Percentiles rank a stretch among this genome's conserved stretches.
Evolutionary conservation across 2,113 vertebrate genomes (phyloP).

Genomic region (Callipepla californica): DNA sequence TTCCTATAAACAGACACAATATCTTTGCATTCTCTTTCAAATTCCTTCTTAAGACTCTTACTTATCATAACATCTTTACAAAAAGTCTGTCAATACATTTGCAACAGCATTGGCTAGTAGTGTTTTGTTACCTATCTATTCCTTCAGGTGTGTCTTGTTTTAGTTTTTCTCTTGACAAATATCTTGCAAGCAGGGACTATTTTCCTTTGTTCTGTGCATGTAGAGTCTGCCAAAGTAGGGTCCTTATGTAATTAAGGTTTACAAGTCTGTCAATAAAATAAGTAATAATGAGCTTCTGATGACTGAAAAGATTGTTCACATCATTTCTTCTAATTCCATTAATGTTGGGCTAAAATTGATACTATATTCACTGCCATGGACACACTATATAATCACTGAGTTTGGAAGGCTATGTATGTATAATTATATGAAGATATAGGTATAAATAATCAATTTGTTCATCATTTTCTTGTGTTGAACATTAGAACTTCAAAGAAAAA

Average conservation of each 20-base stretch:
- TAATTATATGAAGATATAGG: background rate
- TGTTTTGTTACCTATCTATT: background rate
- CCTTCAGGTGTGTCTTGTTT: background rate
- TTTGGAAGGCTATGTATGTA: background rate
- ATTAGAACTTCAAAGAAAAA: background rate
- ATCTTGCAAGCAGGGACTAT: accelerated
- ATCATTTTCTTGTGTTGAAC: background rate
- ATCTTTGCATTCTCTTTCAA: background rate
- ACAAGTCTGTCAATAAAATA: background rate
- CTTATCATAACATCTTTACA: background rate
- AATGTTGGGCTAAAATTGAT: background rate
- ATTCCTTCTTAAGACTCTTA: background rate
- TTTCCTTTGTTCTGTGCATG: background rate
- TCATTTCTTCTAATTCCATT: background rate
- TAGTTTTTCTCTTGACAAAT: background rate
- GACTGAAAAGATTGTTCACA: background rate
- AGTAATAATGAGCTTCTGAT: background rate
- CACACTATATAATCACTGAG: background rate
- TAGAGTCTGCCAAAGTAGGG: background rate
- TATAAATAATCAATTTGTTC: background rate
- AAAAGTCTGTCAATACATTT: background rate
- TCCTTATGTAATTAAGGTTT: background rate
- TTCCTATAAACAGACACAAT: background rate
- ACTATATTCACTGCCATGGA: background rate
- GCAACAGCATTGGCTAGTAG: background rate